These are phyloP conservation scores for Magallana nippona DNA, from an alignment of 2,888 invertebrate genomes.

Conservation along the genomic window DNA sequence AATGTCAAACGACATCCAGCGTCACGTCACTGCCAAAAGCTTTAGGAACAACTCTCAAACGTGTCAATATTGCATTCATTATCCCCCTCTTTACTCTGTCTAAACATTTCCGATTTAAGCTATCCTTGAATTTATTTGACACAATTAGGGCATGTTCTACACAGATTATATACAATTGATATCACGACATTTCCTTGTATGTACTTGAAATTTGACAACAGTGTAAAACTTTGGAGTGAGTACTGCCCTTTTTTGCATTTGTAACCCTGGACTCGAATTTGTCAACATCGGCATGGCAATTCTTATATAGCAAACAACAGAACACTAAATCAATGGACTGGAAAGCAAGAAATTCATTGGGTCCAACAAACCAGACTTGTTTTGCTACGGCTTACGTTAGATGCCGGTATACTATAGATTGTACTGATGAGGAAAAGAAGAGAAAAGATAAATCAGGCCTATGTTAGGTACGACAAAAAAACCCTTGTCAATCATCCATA, in stretches of 20 bases:
- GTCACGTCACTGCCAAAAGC: conserved; percentile 16
- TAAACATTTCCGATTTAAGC: conserved; percentile 32
- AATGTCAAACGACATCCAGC: conserved; percentile 9
- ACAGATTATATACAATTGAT: conserved; percentile 6
- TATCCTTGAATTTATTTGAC: conserved; percentile 32
- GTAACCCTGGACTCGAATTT: neutral
- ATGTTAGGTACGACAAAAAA: neutral
- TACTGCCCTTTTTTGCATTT: neutral
- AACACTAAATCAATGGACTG: too few relatives aligned
- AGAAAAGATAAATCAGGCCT: neutral
- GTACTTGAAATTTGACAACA: neutral
- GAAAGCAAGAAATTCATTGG: too few relatives aligned
- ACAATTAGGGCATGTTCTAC: conserved; percentile 23
- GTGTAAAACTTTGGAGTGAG: neutral
- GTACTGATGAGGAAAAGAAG: neutral
- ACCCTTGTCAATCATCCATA: conserved; percentile 18
- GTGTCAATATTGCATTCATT: conserved; percentile 35
- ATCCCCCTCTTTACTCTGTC: conserved; percentile 5
- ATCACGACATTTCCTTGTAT: conserved; percentile 9
- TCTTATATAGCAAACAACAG: too few relatives aligned
- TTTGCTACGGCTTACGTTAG: neutral
- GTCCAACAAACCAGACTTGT: too few relatives aligned
- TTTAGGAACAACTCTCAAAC: conserved; percentile 31
- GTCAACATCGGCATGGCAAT: neutral
- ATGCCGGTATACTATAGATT: neutral